phyloP scores from a whole-genome alignment of 53 echinoderm and acorn worm species.

The Stichopus horrens region DNA sequence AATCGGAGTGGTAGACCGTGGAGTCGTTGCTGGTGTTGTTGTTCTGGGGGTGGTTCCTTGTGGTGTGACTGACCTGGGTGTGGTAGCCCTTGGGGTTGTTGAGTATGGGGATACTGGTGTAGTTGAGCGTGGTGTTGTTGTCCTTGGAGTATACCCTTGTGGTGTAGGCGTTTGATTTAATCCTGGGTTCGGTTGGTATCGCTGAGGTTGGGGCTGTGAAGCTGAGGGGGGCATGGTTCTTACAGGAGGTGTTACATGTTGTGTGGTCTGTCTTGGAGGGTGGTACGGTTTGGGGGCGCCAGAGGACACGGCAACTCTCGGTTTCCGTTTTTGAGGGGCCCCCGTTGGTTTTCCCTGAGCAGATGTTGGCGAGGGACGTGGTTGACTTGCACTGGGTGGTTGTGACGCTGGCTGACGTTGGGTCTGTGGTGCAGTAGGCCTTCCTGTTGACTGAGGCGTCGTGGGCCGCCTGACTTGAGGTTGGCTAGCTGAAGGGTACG shows the following conservation, averaged over 20 bases:
- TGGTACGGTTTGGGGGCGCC: slow-evolving; percentile 43
- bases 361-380: slow-evolving; percentile 22
- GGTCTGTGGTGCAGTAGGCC: neutral
- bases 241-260: slow-evolving; percentile 3
- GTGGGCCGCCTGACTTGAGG: slow-evolving; percentile 13
- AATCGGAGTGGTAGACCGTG: too few relatives aligned
- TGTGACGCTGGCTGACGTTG: neutral
- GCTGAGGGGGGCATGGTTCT: slow-evolving; percentile 25
- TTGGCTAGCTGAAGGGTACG: slow-evolving; percentile 33
- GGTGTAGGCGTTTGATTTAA: neutral
- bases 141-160: neutral
- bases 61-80: neutral
- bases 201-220: slow-evolving; percentile 24
- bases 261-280: slow-evolving; percentile 31
- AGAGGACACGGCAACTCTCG: slow-evolving; percentile 19
- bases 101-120: neutral
- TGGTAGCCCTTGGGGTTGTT: neutral
- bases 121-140: neutral
- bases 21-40: neutral
- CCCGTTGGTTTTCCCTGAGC: slow-evolving; percentile 9
- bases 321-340: slow-evolving; percentile 17
- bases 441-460: neutral
- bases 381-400: slow-evolving; percentile 36
- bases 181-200: slow-evolving; percentile 1
- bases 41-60: neutral